These are phyloP conservation scores for Atta texana DNA, from an alignment of 1,140 invertebrate genomes.

Conservation along the genomic window DNA sequence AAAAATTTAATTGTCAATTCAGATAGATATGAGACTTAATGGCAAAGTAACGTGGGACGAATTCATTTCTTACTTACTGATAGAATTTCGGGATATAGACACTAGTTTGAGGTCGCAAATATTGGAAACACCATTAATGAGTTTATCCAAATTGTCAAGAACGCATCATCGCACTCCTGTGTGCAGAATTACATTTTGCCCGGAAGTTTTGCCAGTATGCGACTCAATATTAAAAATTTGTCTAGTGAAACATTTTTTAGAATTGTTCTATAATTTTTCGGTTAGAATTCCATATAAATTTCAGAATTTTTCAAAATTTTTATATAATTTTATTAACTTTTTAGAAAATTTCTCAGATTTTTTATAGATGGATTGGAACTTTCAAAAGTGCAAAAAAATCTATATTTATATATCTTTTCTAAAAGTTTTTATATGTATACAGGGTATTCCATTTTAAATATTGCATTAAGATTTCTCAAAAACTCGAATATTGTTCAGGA, in stretches of 20 bases:
- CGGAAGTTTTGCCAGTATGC: constrained; percentile 86
- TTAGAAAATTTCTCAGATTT: no score
- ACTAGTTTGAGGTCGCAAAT: constrained; percentile 86
- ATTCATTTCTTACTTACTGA: constrained; percentile 89
- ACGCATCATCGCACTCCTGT: constrained; percentile 89
- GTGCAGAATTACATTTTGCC: constrained; percentile 88
- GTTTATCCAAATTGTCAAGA: constrained; percentile 86
- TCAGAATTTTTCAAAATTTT: no score
- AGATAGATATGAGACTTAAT: constrained; percentile 84
- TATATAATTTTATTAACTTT: no score
- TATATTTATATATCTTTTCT: no score
- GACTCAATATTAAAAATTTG: background rate
- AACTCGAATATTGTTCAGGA: no score
- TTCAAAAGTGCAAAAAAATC: no score
- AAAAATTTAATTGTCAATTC: constrained; percentile 31
- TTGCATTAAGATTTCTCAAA: no score
- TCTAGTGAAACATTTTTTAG: background rate
- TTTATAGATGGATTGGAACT: no score
- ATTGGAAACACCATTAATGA: constrained; percentile 88
- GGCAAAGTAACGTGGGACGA: constrained; percentile 89
- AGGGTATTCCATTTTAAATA: no score
- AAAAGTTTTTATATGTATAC: no score
- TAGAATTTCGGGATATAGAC: constrained; percentile 89
- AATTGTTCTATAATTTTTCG: background rate
- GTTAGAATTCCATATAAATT: no score